phyloP scores from a whole-genome alignment of 2,797 vertebrate genomes.

The Hemibagrus guttatus region DNA sequence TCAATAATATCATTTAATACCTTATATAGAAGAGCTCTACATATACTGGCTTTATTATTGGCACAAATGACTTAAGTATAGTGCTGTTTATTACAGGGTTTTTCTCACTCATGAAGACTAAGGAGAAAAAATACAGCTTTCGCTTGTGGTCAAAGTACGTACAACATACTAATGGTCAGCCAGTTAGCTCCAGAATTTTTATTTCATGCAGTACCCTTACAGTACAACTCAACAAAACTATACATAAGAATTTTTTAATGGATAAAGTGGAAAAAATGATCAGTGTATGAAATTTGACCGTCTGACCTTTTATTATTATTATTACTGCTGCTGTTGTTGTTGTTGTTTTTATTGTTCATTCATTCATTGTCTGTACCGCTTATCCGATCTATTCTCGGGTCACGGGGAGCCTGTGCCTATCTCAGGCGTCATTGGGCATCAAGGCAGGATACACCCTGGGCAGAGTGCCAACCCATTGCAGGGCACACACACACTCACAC shows the following conservation, averaged over 20 bases:
- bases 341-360: no score
- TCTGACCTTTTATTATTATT: no score
- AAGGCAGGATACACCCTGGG: no score
- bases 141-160: neutral
- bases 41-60: neutral
- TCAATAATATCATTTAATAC: neutral
- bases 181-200: neutral
- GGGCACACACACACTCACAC: no score
- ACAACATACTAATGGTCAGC: neutral
- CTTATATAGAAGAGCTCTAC: neutral
- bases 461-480: no score
- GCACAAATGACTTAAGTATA: no score
- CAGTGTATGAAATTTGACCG: no score
- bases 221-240: neutral
- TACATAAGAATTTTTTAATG: neutral
- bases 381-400: no score
- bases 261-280: neutral
- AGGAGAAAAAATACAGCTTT: neutral
- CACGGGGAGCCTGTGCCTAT: no score
- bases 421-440: no score
- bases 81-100: neutral
- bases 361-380: no score
- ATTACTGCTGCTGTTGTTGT: no score
- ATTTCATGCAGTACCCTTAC: neutral
- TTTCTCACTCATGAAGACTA: neutral